Evolutionary conservation across 2,113 vertebrate genomes (phyloP).

Genomic region (Delphinapterus leucas): DNA sequence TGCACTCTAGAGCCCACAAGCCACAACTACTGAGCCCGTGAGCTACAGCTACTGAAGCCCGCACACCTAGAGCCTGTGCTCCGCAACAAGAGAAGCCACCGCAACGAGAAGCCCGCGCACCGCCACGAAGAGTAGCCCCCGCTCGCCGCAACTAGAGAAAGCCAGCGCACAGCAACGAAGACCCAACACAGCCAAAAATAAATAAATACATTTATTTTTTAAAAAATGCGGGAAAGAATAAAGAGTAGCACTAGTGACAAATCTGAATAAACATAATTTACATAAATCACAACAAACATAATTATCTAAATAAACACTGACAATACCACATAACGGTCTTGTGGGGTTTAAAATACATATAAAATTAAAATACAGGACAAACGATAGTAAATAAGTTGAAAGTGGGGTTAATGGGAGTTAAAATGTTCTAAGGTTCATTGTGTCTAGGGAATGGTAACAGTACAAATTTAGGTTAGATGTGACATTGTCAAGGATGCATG

Average conservation of each 20-base stretch:
- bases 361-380: background rate
- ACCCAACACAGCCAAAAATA: too few relatives aligned
- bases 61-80: too few relatives aligned
- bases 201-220: too few relatives aligned
- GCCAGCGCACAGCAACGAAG: too few relatives aligned
- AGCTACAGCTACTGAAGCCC: too few relatives aligned
- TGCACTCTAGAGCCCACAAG: too few relatives aligned
- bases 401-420: background rate
- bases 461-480: background rate
- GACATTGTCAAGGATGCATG: background rate
- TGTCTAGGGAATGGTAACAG: background rate
- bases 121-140: too few relatives aligned
- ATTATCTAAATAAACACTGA: background rate
- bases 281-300: background rate
- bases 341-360: background rate
- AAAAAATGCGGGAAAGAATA: background rate
- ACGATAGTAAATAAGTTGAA: background rate
- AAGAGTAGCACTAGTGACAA: background rate
- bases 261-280: background rate
- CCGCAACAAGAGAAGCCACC: too few relatives aligned
- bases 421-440: background rate
- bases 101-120: too few relatives aligned
- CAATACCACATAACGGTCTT: background rate
- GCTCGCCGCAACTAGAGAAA: too few relatives aligned
- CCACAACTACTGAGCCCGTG: too few relatives aligned